Base-by-base conservation (phyloP, 2,888 invertebrate genomes). In the Vanessa cardui region DNA sequence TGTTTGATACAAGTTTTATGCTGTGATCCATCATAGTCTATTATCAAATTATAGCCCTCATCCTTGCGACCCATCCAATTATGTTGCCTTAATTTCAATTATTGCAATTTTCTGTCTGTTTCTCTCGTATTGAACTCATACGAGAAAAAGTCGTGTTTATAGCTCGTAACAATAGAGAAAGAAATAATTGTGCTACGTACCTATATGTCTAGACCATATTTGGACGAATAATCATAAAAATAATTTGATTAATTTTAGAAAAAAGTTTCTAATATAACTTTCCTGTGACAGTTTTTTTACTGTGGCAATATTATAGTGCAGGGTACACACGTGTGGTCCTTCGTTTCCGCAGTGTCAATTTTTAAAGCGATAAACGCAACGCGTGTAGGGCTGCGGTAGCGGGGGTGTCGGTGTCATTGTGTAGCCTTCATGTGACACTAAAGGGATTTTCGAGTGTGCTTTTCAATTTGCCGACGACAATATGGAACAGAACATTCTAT, bases 401-500 rank as follows among this genome's bases (percentile, higher is more conserved):
- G 79, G 78, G 78, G 77, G 78, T 70, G 79, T 80, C 76, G 77
- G 80, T 78, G 76, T 78, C 72, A 89, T 90, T 90, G 90, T 90
- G 81, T 74, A 77, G 83, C 80, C 84, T 87, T 83, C 87, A 83
- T 85, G 80, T 85, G 84, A 85, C 86, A 88, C 87, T 89, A 85
- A 91, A 90, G 90, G 90, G 90, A 90, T 90, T 91, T 89, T 88
- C 80, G 88, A 90, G 90, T 90, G 87, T 86, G 88, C 88, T 89
- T 91, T 91, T 90, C 90, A 90, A 91, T 91, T 91, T 91, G 83
- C 83, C 83, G 85, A 71, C 80, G 75, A 76, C 78, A 77, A 76
- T 78, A 74, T 73, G 74, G 80, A 72, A 84, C 76, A 80, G 61
- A 6, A 73, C 70, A 66, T 62, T 46, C 8, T 20, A 45, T 80